Evolutionary conservation across 2,888 invertebrate genomes (phyloP), one percentile per base, ranked within the genome.

Genomic region (Ichneumoninae sp.): DNA sequence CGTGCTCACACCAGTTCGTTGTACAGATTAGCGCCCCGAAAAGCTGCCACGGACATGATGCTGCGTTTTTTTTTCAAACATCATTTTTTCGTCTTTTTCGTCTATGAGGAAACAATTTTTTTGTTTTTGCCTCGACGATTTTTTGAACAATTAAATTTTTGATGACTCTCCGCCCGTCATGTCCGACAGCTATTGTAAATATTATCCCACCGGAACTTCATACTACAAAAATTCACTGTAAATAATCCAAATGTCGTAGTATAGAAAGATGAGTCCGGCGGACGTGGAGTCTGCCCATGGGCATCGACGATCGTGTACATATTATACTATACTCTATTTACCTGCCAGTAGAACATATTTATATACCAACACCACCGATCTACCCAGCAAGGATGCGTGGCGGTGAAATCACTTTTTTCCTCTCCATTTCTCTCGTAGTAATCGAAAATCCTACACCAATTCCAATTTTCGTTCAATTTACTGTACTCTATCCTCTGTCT

Each of bases 201-300:
- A 84, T 77, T 77, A 44, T n/a, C 52, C 16, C 44, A 13, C 44
- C 44, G 44, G 44, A 47, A 47, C 44, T 3, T 16, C 44, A 52
- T 10, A 26, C 13, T 16, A 30, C 13, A 13, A 19, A 74, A 57
- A 70, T 57, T 69, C 66, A 80, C 44, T 84, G 81, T 78, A 36
- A 81, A 80, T 81, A 81, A 84, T 84, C 69, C 69, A 52, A 77
- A 80, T 80, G 77, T 79, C 83, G 83, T 83, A 83, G 79, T 66
- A 22, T 76, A 70, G 74, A 81, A 47, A 70, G 57, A 71, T 50
- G 60, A 65, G 66, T 30, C 65, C 71, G 69, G 19, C 54, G 50
- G 22, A 60, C 50, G 52, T 72, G 26, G 16, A 65, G 40, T 66
- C 70, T 50, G 65, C 44, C 57, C n/a, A 68, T 72, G 70, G 62